phyloP scores from a whole-genome alignment of 1,140 invertebrate species.

The Meloidogyne exigua region DNA sequence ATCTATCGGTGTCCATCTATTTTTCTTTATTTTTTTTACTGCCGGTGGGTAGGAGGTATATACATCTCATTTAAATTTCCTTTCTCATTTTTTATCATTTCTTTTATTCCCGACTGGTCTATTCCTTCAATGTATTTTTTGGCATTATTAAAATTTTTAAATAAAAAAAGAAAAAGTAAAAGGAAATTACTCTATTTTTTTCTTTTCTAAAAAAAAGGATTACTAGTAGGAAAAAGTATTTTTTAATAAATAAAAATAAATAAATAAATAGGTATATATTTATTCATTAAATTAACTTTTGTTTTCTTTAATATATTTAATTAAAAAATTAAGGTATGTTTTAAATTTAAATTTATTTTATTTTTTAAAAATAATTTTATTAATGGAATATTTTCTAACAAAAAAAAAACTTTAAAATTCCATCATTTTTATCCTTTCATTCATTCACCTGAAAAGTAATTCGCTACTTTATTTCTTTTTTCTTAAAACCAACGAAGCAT shows the following conservation, averaged over 20 bases:
- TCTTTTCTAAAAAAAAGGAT: no score
- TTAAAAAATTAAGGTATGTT: no score
- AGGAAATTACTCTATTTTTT: not conserved
- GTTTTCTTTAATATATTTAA: no score
- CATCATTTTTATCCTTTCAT: not conserved
- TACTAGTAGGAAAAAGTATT: not conserved
- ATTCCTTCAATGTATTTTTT: not conserved
- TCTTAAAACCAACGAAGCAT: not conserved
- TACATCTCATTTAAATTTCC: not conserved
- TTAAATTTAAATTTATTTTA: no score
- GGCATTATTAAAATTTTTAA: not conserved
- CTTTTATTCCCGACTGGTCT: not conserved
- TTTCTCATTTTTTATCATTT: not conserved
- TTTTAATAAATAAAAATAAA: not conserved
- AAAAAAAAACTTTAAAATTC: not conserved
- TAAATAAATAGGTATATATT: not conserved
- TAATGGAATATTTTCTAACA: not conserved
- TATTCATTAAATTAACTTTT: no score
- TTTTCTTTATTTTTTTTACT: not conserved
- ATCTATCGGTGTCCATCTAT: not conserved
- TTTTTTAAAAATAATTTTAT: conserved; percentile 1
- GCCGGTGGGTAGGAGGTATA: not conserved
- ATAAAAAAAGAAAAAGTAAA: not conserved
- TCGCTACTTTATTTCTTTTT: not conserved
- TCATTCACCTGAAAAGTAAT: conserved; percentile 1